Percentiles rank a stretch among this genome's conserved stretches.
phyloP scores from a whole-genome alignment of 2,797 vertebrate genomes.

The Catharus ustulatus region DNA sequence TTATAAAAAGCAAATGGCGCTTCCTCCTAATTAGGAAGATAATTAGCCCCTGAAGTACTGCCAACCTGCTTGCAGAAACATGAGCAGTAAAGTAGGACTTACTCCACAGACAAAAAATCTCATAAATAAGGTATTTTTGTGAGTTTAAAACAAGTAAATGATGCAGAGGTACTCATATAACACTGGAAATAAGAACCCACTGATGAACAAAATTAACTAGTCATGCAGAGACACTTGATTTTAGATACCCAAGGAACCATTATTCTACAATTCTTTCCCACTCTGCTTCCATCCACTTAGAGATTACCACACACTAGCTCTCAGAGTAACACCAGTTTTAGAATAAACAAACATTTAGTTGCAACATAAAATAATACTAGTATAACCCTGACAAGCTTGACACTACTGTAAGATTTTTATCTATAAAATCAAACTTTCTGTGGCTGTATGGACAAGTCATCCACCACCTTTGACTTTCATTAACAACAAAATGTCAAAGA shows the following conservation, averaged over 20 bases:
- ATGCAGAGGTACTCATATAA: background rate
- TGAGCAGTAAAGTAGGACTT: rapidly evolving
- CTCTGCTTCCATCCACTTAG: background rate
- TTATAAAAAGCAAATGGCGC: background rate
- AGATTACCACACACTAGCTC: background rate
- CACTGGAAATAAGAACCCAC: background rate
- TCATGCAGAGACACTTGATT: background rate
- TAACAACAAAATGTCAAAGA: background rate
- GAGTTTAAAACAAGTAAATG: background rate
- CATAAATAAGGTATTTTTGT: background rate
- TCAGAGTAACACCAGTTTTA: background rate
- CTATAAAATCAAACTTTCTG: background rate
- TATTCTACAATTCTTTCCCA: background rate
- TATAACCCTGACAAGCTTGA: background rate
- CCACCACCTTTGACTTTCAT: background rate
- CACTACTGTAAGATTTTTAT: background rate
- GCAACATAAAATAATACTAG: background rate
- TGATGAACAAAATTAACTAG: background rate
- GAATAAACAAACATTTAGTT: background rate
- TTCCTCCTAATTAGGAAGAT: background rate
- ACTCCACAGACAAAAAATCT: background rate
- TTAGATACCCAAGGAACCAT: background rate
- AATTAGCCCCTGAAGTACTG: background rate
- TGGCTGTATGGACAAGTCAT: background rate
- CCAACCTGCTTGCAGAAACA: background rate